Conservation (phyloP, 2,113 vertebrate genomes). For the Pollimyrus isidori region DNA sequence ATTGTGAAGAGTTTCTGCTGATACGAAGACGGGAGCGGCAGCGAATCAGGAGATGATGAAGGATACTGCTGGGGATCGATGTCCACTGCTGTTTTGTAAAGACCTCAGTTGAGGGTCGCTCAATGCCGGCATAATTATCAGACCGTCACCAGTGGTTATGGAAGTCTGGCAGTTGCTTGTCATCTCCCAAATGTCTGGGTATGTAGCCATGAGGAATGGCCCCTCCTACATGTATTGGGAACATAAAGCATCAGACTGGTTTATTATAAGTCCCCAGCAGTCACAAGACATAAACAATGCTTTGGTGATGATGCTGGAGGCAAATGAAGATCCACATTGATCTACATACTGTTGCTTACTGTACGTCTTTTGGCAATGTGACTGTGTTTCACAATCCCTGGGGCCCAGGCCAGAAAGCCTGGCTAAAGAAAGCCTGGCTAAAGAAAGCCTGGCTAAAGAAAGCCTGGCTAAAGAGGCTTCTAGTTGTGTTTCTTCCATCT, state of each 20-base stretch:
- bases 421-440: slow-evolving; percentile 15
- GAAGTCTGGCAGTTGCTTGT: background rate
- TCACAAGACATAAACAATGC: background rate
- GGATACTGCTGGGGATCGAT: background rate
- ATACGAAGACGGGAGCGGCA: background rate
- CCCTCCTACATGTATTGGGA: background rate
- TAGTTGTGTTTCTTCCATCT: background rate
- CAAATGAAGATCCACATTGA: background rate
- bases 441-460: background rate
- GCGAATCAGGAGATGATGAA: background rate
- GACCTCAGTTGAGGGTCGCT: background rate
- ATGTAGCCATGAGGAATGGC: background rate
- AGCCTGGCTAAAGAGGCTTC: slow-evolving; percentile 6
- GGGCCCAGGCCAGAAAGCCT: background rate
- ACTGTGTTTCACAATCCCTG: background rate
- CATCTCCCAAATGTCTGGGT: background rate
- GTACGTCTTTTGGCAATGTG: background rate
- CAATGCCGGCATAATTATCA: background rate
- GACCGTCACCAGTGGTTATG: background rate
- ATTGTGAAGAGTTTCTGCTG: background rate
- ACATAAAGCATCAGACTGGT: background rate
- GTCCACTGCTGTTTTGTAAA: background rate
- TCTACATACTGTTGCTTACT: background rate
- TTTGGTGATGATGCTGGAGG: background rate
- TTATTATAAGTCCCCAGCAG: background rate